These are phyloP conservation scores for Muscina levida DNA, from an alignment of 2,888 invertebrate genomes.

Conservation along the genomic window DNA sequence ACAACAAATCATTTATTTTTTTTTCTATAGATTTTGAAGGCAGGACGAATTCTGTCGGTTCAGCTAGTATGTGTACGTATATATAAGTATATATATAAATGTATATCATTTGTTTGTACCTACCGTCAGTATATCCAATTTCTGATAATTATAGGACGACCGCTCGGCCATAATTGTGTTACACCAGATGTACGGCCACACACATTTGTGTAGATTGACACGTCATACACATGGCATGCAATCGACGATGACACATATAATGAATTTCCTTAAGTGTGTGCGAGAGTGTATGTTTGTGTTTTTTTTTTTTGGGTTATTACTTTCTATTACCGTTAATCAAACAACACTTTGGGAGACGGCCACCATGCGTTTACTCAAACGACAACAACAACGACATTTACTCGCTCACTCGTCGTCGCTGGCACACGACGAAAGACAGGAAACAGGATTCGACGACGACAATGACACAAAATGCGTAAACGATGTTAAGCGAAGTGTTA, in stretches of 20 bases:
- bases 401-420: constrained; percentile 1
- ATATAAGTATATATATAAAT: not conserved
- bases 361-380: constrained; percentile 15
- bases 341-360: constrained; percentile 10
- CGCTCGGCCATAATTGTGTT: constrained; percentile 81
- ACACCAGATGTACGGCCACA: constrained; percentile 80
- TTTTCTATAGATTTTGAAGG: too few relatives aligned
- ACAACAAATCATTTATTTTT: too few relatives aligned
- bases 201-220: constrained; percentile 80
- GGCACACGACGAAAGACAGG: constrained; percentile 12
- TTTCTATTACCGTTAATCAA: constrained; percentile 20
- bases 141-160: constrained; percentile 79
- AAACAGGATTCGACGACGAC: constrained; percentile 16
- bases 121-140: constrained; percentile 81
- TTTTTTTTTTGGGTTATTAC: constrained; percentile 21
- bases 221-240: constrained; percentile 79
- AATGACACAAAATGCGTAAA: not conserved
- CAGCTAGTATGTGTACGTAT: too few relatives aligned
- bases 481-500: constrained; percentile 4
- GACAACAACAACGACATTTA: constrained; percentile 2
- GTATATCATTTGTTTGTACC: constrained; percentile 67
- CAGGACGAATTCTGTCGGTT: too few relatives aligned
- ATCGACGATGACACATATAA: constrained; percentile 64
- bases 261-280: constrained; percentile 47
- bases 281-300: constrained; percentile 30